Evolutionary conservation across 2,797 vertebrate genomes (phyloP).

Genomic region (Thaleichthys pacificus): DNA sequence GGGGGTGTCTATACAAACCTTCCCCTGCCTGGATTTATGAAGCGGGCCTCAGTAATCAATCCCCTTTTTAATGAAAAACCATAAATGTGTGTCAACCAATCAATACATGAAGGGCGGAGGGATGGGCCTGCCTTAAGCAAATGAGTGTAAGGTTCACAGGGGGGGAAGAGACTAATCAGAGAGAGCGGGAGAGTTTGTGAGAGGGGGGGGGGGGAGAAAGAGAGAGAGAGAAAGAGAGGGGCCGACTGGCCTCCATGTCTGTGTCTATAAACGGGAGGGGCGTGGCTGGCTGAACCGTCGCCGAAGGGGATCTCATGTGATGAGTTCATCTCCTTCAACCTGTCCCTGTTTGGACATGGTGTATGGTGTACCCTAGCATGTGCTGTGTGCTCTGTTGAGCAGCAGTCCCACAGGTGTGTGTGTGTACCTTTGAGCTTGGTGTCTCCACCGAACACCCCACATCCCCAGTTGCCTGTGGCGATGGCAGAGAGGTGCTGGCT

Average conservation of each 20-base stretch:
- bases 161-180: conserved; percentile 20
- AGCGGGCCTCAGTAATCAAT: conserved; percentile 61
- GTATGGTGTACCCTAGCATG: too few relatives aligned
- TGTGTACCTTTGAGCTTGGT: conserved; percentile 89
- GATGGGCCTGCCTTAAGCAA: conserved; percentile 45
- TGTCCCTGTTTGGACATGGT: too few relatives aligned
- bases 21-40: conserved; percentile 49
- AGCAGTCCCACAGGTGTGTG: not conserved
- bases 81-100: conserved; percentile 75
- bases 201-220: too few relatives aligned
- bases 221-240: too few relatives aligned
- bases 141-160: conserved; percentile 59
- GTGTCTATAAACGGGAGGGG: too few relatives aligned
- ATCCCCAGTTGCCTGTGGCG: conserved; percentile 98
- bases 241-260: too few relatives aligned
- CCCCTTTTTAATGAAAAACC: conserved; percentile 72
- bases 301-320: too few relatives aligned
- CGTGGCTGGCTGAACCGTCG: too few relatives aligned
- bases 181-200: not conserved
- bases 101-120: conserved; percentile 60
- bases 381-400: too few relatives aligned
- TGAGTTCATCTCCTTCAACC: too few relatives aligned
- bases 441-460: conserved; percentile 94
- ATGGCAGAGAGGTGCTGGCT: conserved; percentile 86
- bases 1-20: conserved; percentile 39